Evolutionary conservation across 1,140 invertebrate genomes (phyloP).

Genomic region (Drosophila ambigua): DNA sequence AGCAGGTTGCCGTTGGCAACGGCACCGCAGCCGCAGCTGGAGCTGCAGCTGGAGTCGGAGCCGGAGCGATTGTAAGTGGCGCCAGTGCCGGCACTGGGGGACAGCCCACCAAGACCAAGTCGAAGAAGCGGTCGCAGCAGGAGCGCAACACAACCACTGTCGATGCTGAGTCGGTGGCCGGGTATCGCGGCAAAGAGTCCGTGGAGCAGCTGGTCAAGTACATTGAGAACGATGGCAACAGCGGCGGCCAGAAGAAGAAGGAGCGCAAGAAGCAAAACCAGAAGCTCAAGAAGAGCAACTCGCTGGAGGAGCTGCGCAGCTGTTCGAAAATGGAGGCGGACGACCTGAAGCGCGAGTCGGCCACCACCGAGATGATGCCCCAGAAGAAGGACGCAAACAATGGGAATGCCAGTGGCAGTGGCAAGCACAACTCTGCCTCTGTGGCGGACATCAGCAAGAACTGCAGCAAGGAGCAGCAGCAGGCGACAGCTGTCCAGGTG

Average conservation of each 20-base stretch:
- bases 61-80: not conserved
- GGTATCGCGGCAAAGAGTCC: constrained; percentile 86
- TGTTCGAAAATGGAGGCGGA: constrained; percentile 80
- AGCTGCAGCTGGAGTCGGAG: constrained; percentile 5
- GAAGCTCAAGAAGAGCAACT: constrained; percentile 87
- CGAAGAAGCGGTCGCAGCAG: constrained; percentile 79
- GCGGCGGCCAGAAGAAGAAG: constrained; percentile 62
- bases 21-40: too few relatives aligned
- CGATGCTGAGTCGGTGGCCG: constrained; percentile 85
- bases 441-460: constrained; percentile 66
- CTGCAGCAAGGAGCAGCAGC: constrained; percentile 57
- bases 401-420: constrained; percentile 2
- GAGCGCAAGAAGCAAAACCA: constrained; percentile 73
- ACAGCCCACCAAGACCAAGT: constrained; percentile 58
- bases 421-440: constrained; percentile 65
- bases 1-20: constrained; percentile 7
- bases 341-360: constrained; percentile 77
- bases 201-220: constrained; percentile 85
- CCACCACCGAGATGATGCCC: constrained; percentile 83
- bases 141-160: constrained; percentile 86
- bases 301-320: constrained; percentile 87
- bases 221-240: constrained; percentile 82
- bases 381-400: constrained; percentile 54
- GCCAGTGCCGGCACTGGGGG: constrained; percentile 3
- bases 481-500: not conserved